Evolutionary conservation across 2,113 vertebrate genomes (phyloP), one percentile per base, ranked within the genome.

Genomic region (Dipodomys spectabilis): DNA sequence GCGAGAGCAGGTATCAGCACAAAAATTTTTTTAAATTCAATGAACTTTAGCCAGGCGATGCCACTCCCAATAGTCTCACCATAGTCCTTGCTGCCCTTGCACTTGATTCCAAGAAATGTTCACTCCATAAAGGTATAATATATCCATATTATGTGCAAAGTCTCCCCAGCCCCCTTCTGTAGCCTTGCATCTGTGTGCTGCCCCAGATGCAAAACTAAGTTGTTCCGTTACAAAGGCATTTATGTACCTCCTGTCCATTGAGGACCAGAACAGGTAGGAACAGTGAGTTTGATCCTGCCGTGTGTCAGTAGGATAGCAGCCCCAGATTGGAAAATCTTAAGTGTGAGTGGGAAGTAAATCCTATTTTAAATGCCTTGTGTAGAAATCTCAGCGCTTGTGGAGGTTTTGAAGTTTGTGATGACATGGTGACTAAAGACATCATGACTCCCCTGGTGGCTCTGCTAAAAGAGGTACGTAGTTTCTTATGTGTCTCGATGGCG

Each of bases 331-430:
- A 82, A 64, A 90, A 69, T 19, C 18, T 72, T 57, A 39, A 69
- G 25, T 71, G 13, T 78, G 35, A 27, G 49, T 95, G 91, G 28
- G 81, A 86, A 77, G 74, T 91, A 75, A 95, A 92, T 67, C 2
- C 0, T 65, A 1, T 93, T 91, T 82, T 86, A 28, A 90, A 94
- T 68, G 93, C 82, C 67, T 92, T 60, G 1, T 71, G 79, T 97
- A 99, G 99, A 97, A 99, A 99, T 95, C 98, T 99, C 91, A 99
- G 99, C 95, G 99, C 98, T 75, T 99, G 99, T 82, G 99, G 99
- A 65, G 99, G 99, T 78, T 99, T 99, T 95, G 99, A 99, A 94
- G 99, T 99, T 49, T 99, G 99, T 93, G 99, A 99, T 94, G 98
- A 99, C 97, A 99, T 99, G 99, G 99, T 99, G 95, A 98, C 99